phyloP scores from a whole-genome alignment of 2,113 vertebrate genomes.

The Malurus melanocephalus region DNA sequence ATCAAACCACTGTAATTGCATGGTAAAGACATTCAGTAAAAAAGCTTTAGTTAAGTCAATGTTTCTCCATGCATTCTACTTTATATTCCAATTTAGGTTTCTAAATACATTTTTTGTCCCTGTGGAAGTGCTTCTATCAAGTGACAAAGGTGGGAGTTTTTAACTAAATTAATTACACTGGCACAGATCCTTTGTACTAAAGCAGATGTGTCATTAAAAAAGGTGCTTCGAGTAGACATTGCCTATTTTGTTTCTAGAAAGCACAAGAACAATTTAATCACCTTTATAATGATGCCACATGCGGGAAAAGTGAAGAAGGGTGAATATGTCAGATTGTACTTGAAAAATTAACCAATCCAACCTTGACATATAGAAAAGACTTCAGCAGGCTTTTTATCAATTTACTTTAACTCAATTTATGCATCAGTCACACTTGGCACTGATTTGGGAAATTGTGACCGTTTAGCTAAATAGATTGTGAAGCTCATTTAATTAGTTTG shows the following conservation, averaged over 20 bases:
- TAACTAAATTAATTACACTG: background rate
- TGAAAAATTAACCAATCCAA: background rate
- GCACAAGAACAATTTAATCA: background rate
- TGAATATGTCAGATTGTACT: background rate
- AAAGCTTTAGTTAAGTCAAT: background rate
- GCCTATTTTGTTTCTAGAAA: background rate
- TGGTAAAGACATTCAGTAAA: background rate
- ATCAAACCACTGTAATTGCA: background rate
- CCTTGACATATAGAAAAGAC: background rate
- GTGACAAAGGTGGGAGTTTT: background rate
- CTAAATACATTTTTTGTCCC: background rate
- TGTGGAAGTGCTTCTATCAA: background rate
- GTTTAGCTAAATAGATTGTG: conserved; percentile 3
- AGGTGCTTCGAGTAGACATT: background rate
- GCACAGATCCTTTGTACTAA: background rate
- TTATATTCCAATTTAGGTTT: background rate
- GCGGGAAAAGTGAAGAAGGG: background rate
- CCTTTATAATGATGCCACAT: background rate
- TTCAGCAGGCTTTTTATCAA: conserved; percentile 9
- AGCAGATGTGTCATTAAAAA: background rate
- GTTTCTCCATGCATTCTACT: conserved; percentile 5
- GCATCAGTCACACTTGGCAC: background rate
- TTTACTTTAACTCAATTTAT: conserved; percentile 24
- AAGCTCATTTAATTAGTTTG: conserved; percentile 41
- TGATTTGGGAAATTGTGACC: background rate